Percentiles rank a stretch among this genome's conserved stretches.
These are phyloP conservation scores for Sebastes diploproa DNA, from an alignment of 2,797 vertebrate genomes.

Conservation along the genomic window DNA sequence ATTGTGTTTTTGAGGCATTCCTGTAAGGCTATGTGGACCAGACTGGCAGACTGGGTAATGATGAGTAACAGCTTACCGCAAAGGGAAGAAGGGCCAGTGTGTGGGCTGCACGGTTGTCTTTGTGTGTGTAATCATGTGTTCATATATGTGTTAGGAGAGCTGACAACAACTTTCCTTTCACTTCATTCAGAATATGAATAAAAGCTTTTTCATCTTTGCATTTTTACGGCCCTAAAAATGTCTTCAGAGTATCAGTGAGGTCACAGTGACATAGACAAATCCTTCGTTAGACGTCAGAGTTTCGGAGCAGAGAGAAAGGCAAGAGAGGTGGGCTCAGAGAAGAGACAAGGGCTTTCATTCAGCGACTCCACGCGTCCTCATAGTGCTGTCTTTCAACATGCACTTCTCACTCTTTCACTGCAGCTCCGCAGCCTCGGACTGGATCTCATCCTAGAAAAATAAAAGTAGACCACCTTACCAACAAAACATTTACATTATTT, in stretches of 20 bases:
- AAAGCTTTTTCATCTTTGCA: neutral
- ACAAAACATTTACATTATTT: neutral
- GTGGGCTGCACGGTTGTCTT: conserved; percentile 37
- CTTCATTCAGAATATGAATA: neutral
- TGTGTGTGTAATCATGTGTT: conserved; percentile 27
- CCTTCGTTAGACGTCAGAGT: conserved; percentile 71
- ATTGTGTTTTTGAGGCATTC: conserved; percentile 73
- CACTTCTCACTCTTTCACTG: conserved; percentile 63
- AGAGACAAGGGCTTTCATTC: conserved; percentile 82
- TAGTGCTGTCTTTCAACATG: conserved; percentile 72
- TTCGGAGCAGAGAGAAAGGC: conserved; percentile 50
- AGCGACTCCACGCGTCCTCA: conserved; percentile 38
- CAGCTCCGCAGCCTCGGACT: neutral
- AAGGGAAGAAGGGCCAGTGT: conserved; percentile 34
- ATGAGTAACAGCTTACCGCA: conserved; percentile 74
- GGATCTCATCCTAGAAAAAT: neutral
- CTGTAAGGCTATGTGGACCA: conserved; percentile 76
- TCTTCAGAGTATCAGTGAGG: conserved; percentile 70
- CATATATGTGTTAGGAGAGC: conserved; percentile 9
- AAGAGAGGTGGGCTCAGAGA: conserved; percentile 18
- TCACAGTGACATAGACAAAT: conserved; percentile 72
- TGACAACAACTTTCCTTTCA: conserved; percentile 5
- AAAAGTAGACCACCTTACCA: neutral
- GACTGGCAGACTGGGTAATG: conserved; percentile 63
- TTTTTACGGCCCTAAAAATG: neutral